A percentile compares a stretch with the other conserved stretches of the same genome.
Conservation (phyloP, 92 coral and sea anemone species). For the Umimayanthus kanabou region DNA sequence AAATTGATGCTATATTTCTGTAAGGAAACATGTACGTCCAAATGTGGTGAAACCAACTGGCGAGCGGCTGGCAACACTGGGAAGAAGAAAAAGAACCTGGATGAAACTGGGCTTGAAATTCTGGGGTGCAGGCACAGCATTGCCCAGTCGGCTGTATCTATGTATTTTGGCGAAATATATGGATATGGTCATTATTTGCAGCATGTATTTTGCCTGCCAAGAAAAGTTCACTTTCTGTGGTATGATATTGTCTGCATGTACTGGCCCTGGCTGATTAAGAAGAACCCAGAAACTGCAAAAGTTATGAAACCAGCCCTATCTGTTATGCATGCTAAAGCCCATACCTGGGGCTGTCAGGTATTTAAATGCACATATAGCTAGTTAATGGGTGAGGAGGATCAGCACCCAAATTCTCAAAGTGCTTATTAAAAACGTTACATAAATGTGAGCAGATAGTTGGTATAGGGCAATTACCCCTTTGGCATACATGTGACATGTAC, state of each 20-base stretch:
- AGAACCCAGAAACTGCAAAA: slow-evolving; percentile 26
- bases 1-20: too few relatives aligned
- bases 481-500: too few relatives aligned
- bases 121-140: slow-evolving; percentile 58
- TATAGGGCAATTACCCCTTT: too few relatives aligned
- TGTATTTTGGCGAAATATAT: slow-evolving; percentile 61
- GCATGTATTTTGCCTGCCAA: slow-evolving; percentile 26
- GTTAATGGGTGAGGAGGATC: too few relatives aligned
- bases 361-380: too few relatives aligned
- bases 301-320: slow-evolving; percentile 74
- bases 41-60: slow-evolving; percentile 32
- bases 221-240: slow-evolving; percentile 63
- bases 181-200: slow-evolving; percentile 78
- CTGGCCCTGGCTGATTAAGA: slow-evolving; percentile 78
- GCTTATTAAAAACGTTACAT: too few relatives aligned
- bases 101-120: slow-evolving; percentile 68
- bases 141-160: slow-evolving; percentile 61
- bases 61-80: slow-evolving; percentile 53
- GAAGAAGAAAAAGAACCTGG: slow-evolving; percentile 41
- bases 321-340: slow-evolving; percentile 77
- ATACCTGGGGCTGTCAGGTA: slow-evolving; percentile 83
- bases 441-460: too few relatives aligned
- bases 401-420: too few relatives aligned
- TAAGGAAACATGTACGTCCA: too few relatives aligned
- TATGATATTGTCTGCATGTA: slow-evolving; percentile 73